Base-by-base conservation (phyloP, 2,888 invertebrate genomes). In the Mallateleia sp. region DNA sequence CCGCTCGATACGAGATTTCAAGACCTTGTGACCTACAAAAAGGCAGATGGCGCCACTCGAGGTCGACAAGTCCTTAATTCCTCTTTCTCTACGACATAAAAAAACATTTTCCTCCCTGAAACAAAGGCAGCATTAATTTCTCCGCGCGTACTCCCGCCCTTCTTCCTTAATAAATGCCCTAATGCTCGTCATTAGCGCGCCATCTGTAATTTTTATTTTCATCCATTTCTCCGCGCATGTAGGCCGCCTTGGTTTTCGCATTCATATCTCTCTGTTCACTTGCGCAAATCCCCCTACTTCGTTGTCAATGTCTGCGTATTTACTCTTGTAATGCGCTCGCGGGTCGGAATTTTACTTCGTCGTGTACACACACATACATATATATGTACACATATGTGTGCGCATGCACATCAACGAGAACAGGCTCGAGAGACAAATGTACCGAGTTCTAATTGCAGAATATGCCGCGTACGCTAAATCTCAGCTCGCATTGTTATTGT, bases 401-500 rank as follows among this genome's bases (percentile, higher is more conserved):
- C 52, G n/a, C 72, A 58, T 18, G 47, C 66, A 66, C 25, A 66
- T n/a, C n/a, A n/a, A n/a, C n/a, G 34, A 62, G 18, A 8, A 7
- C 6, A 42, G 18, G 20, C 74, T 38, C 66, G 62, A 50, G 89
- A 88, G 87, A 89, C 77, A 88, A 91, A 92, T 89, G 89, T 78
- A 50, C 80, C 66, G 90, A 92, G 92, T 92, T 93, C 91, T 92
- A 92, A 93, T 92, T 91, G 91, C 89, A 85, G 87, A 91, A 89
- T 89, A 90, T 87, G 90, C 84, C 87, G 91, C 88, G 89, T 88
- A 90, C 87, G 85, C 91, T 91, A 89, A 88, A 86, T 90, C 78
- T 75, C 82, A 82, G 85, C 85, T 67, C 58, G 77, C 80, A 84
- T 84, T 81, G 89, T 83, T 85, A 87, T 89, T 89, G 88, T 90